phyloP scores from a whole-genome alignment of 2,888 invertebrate species.

The Asteroscopus sphinx region DNA sequence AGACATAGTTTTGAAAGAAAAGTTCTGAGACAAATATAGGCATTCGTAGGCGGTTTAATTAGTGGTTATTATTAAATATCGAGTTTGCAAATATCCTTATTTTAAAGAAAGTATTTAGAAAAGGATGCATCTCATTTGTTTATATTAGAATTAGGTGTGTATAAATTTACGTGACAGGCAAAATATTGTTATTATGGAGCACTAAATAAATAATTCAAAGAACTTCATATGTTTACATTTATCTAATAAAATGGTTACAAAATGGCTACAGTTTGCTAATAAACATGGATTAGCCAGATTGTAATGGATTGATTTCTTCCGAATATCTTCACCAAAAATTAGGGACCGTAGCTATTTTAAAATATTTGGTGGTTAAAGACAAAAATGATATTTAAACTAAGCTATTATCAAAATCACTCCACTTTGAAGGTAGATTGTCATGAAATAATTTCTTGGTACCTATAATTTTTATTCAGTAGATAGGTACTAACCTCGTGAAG shows the following conservation, averaged over 20 bases:
- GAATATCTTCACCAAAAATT: constrained; percentile 6
- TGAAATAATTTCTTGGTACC: neutral
- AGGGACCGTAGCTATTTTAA: neutral
- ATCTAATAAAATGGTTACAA: constrained; percentile 19
- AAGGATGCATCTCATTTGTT: neutral
- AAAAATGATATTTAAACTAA: no score
- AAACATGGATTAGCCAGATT: constrained; percentile 38
- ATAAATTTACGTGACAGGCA: neutral
- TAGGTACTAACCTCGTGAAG: constrained; percentile 2
- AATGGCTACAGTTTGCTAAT: constrained; percentile 38
- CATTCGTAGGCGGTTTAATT: constrained; percentile 37
- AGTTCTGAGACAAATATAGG: constrained; percentile 7
- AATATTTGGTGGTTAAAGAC: neutral
- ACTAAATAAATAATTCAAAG: constrained; percentile 2
- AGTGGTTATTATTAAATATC: constrained; percentile 4
- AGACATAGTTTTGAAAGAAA: constrained; percentile 17
- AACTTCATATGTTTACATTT: constrained; percentile 15
- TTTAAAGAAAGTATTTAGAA: constrained; percentile 3
- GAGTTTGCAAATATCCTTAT: constrained; percentile 7
- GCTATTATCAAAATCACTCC: no score
- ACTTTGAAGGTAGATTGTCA: no score
- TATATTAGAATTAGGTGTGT: neutral
- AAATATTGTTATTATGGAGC: constrained; percentile 1
- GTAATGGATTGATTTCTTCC: constrained; percentile 7
- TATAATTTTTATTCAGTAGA: neutral